These are phyloP conservation scores for Drosophila mauritiana DNA, from an alignment of 1,140 invertebrate species.

Conservation along the genomic window DNA sequence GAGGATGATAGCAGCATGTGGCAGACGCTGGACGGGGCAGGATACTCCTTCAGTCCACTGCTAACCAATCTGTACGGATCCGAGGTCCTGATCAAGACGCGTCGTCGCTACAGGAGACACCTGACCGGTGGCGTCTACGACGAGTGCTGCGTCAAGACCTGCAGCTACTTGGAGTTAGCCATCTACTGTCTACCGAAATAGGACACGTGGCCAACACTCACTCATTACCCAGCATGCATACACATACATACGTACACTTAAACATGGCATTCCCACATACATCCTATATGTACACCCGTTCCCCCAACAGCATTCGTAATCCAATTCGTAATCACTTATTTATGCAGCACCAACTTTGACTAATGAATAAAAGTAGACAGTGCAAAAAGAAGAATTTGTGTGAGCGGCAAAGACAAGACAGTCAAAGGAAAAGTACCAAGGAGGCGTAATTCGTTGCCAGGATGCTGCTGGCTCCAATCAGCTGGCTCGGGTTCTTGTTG, in stretches of 20 bases:
- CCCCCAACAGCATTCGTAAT: constrained; percentile 25
- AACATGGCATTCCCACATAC: neutral
- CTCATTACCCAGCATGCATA: constrained; percentile 7
- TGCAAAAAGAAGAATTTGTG: constrained; percentile 60
- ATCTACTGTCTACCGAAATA: constrained; percentile 56
- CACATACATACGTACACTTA: constrained; percentile 1
- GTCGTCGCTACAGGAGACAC: constrained; percentile 55
- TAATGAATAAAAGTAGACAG: constrained; percentile 80
- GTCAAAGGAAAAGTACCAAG: constrained; percentile 55
- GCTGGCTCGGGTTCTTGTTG: constrained; percentile 63
- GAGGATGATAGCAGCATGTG: neutral
- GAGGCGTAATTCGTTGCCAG: constrained; percentile 26
- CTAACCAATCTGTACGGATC: constrained; percentile 56
- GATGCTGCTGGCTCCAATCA: constrained; percentile 68
- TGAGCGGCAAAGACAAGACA: constrained; percentile 14
- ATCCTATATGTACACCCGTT: neutral
- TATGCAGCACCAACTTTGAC: constrained; percentile 77
- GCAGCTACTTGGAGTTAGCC: constrained; percentile 53
- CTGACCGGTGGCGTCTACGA: constrained; percentile 52
- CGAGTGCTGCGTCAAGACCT: constrained; percentile 65
- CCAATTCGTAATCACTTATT: constrained; percentile 72
- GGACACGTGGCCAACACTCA: constrained; percentile 9
- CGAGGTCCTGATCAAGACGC: constrained; percentile 59
- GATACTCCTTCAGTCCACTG: constrained; percentile 42
- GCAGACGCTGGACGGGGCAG: neutral